phyloP scores from a whole-genome alignment of 2,888 invertebrate genomes.

The Tiphia femorata region DNA sequence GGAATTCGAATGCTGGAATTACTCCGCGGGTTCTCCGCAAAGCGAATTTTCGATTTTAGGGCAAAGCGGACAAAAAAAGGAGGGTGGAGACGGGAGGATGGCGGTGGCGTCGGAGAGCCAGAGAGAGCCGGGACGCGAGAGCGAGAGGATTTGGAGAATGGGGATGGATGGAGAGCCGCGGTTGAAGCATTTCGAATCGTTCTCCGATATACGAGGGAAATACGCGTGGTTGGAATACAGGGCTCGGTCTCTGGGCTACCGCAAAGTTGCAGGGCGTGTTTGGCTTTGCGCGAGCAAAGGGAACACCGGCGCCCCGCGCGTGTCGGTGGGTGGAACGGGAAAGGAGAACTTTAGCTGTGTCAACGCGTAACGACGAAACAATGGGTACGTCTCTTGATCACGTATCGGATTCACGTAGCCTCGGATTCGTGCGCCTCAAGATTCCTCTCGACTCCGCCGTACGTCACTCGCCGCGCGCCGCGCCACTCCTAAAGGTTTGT shows the following conservation, averaged over 20 bases:
- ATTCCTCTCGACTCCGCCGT: no score
- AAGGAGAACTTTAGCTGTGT: no score
- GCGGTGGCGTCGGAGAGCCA: no score
- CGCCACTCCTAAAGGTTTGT: not conserved
- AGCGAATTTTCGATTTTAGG: slow-evolving; percentile 23
- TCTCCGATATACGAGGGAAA: slow-evolving; percentile 21
- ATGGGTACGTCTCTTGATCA: slow-evolving; percentile 39
- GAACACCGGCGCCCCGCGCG: no score
- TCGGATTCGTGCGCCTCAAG: no score
- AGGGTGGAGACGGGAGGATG: not conserved
- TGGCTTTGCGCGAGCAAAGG: no score
- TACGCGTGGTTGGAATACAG: slow-evolving; percentile 26
- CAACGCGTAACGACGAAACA: slow-evolving; percentile 39
- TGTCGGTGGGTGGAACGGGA: not conserved
- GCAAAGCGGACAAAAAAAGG: not conserved
- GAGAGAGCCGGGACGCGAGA: no score
- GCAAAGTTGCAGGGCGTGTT: slow-evolving; percentile 14
- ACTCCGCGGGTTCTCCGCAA: slow-evolving; percentile 1
- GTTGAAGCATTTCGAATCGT: slow-evolving; percentile 28
- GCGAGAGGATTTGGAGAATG: no score
- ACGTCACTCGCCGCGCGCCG: no score
- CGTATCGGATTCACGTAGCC: slow-evolving; percentile 38
- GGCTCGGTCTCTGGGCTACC: slow-evolving; percentile 9
- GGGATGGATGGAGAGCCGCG: slow-evolving; percentile 1
- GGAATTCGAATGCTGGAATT: slow-evolving; percentile 17